phyloP scores from a whole-genome alignment of 1,140 invertebrate species.

The Psilanteris sp. region DNA sequence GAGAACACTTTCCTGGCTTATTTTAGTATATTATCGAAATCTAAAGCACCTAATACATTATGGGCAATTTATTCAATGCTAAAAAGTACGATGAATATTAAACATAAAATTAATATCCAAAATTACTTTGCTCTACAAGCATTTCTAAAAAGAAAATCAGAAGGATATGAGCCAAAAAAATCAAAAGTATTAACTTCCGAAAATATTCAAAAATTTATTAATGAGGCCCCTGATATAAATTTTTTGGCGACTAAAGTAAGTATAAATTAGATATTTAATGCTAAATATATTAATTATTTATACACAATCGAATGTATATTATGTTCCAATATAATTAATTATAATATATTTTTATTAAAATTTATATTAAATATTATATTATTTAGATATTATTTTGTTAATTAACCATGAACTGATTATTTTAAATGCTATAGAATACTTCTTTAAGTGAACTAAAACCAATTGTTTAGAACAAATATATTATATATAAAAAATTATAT shows the following conservation, averaged over 20 bases:
- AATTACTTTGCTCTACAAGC: not conserved
- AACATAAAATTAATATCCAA: not conserved
- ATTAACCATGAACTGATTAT: no score
- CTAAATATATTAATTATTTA: no score
- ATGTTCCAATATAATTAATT: no score
- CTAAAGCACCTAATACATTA: not conserved
- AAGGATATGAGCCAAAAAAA: slow-evolving; percentile 6
- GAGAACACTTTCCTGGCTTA: no score
- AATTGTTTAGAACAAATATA: no score
- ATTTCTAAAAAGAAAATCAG: not conserved
- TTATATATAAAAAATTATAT: not conserved
- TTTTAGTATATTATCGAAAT: not conserved
- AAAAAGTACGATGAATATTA: not conserved
- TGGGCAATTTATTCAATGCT: not conserved
- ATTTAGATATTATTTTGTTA: no score
- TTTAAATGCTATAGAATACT: no score
- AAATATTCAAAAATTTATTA: slow-evolving; percentile 1
- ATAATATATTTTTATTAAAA: no score
- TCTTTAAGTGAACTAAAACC: no score
- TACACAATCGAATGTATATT: no score
- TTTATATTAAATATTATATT: no score
- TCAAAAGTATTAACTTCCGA: not conserved
- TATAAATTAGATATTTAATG: no score
- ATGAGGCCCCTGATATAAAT: slow-evolving; percentile 1
- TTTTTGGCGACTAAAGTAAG: not conserved